Evolutionary conservation across 2,888 invertebrate species (phyloP), one percentile per base, ranked within the genome.

Genomic region (Drosophila emarginata): DNA sequence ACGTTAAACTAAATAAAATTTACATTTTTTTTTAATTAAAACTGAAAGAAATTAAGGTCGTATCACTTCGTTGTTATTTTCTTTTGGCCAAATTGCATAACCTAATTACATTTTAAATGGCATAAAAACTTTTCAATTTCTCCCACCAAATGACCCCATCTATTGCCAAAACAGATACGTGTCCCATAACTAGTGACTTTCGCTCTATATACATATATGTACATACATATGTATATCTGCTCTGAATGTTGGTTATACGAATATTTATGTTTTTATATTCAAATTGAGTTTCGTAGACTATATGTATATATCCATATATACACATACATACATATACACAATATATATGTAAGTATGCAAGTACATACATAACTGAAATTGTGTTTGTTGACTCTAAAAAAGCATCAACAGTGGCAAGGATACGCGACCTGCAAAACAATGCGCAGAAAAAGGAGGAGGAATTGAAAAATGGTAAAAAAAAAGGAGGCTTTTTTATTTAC

Each of bases 301-400:
- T 4, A 12, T 21, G 7, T 45, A 12, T 45, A 4, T 21, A 11
- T 45, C 2, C 14, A 6, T 14, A 37, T n/a, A n/a, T 37, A 39
- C 6, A 39, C 18, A n/a, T 40, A 7, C 15, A 40, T 37, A 39
- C 6, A 39, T 45, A n/a, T 40, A 7, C 15, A 40, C 6, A 15
- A 40, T 6, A 18, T 45, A 21, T 45, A 21, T 11, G 12, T 45
- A 21, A 21, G 12, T 45, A 12, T 45, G 4, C 1, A 5, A 1
- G 14, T 14, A 14, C n/a, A 37, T 37, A 18, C 45, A 45, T 21
- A 45, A 45, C 18, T 45, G 9, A 9, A 45, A 12, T 12, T 45
- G 18, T 45, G 45, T 45, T 45, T 45, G 45, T 45, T 45, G 45
- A 45, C 45, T 45, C 4, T 21, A 45, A 45, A 45, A 45, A 45